Evolutionary conservation across 2,888 invertebrate genomes (phyloP).

Genomic region (Hetaerina titia): DNA sequence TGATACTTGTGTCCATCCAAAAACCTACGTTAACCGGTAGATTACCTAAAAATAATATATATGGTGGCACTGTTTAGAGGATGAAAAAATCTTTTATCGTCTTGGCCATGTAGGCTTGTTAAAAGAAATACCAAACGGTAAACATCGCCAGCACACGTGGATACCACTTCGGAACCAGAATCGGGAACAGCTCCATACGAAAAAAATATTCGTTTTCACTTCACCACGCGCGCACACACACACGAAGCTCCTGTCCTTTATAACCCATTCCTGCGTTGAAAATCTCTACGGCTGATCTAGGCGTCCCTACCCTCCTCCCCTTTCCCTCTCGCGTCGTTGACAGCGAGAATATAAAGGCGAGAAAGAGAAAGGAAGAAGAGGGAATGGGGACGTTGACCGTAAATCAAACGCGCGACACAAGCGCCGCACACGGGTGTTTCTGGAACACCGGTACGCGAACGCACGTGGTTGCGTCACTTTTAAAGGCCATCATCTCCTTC

Average conservation of each 20-base stretch:
- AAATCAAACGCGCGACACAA: constrained; percentile 44
- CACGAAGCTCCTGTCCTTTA: background rate
- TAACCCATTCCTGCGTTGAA: constrained; percentile 19
- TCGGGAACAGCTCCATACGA: background rate
- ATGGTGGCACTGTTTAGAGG: no score
- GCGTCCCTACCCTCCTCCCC: background rate
- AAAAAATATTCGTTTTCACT: background rate
- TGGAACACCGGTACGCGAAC: background rate
- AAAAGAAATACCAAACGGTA: background rate
- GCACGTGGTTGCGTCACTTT: background rate
- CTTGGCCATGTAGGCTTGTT: background rate
- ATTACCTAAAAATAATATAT: no score
- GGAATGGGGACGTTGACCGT: constrained; percentile 4
- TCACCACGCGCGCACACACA: background rate
- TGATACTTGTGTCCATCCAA: no score
- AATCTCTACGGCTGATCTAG: constrained; percentile 46
- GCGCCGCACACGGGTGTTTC: constrained; percentile 29
- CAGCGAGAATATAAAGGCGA: constrained; percentile 43
- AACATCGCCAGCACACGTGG: background rate
- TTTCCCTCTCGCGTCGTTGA: background rate
- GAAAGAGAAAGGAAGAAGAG: constrained; percentile 12
- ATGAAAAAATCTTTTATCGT: no score
- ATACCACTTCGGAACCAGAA: background rate
- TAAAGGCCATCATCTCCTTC: constrained; percentile 6
- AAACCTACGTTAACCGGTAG: no score